phyloP scores from a whole-genome alignment of 2,888 invertebrate genomes.

The Lasioglossum vierecki region DNA sequence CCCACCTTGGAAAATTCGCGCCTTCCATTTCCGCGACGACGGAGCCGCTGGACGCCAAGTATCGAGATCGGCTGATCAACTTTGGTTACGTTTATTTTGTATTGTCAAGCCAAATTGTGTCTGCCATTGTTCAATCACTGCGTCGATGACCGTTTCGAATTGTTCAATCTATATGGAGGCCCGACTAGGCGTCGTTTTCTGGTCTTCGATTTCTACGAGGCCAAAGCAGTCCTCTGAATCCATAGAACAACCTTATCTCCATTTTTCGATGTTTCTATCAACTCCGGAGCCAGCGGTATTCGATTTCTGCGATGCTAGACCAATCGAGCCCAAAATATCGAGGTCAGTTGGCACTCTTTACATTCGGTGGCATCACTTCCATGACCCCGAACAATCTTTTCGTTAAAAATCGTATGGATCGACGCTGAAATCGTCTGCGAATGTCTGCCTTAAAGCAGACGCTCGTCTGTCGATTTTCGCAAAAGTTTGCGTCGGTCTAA shows the following conservation, averaged over 20 bases:
- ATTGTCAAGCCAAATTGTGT: background rate
- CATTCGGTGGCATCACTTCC: background rate
- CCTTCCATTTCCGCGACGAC: background rate
- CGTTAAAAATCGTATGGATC: background rate
- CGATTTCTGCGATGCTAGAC: background rate
- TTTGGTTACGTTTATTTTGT: background rate
- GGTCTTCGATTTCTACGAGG: background rate
- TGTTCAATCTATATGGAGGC: too few relatives aligned
- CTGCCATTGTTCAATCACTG: background rate
- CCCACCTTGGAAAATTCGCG: constrained; percentile 4
- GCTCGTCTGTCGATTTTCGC: background rate
- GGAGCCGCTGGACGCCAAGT: background rate
- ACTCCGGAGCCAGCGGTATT: background rate
- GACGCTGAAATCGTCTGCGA: background rate
- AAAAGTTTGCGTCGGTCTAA: constrained; percentile 1
- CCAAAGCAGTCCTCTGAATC: background rate
- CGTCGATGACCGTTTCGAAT: too few relatives aligned
- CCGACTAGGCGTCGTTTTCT: background rate
- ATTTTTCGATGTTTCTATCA: background rate
- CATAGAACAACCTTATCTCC: background rate
- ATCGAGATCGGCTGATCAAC: background rate
- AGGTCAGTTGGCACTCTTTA: background rate
- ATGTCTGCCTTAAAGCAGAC: background rate
- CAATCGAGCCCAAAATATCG: background rate
- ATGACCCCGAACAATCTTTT: background rate